Percentiles rank a stretch among this genome's conserved stretches.
Evolutionary conservation across 2,888 invertebrate species (phyloP).

Genomic region (Microctonus aethiopoides): DNA sequence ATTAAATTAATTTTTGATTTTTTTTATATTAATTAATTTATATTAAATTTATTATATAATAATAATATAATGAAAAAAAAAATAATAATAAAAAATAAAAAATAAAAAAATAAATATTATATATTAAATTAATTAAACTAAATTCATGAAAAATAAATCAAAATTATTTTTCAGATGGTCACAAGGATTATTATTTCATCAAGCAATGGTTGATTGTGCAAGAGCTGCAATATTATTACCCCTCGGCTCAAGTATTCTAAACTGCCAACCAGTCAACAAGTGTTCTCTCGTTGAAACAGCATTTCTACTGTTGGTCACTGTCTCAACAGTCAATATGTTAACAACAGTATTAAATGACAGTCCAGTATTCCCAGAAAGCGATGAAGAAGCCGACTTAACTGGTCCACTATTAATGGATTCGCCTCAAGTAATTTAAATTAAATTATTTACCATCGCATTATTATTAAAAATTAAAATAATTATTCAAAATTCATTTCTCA

Average conservation of each 20-base stretch:
- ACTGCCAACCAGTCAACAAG: slow-evolving; percentile 86
- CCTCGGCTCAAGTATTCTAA: slow-evolving; percentile 81
- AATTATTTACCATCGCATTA: background rate
- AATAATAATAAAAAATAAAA: too few relatives aligned
- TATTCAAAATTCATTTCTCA: too few relatives aligned
- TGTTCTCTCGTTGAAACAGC: slow-evolving; percentile 90
- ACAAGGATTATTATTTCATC: slow-evolving; percentile 85
- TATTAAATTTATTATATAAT: too few relatives aligned
- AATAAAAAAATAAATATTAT: too few relatives aligned
- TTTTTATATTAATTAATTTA: too few relatives aligned
- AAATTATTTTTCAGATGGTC: slow-evolving; percentile 76
- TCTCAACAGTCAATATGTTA: slow-evolving; percentile 91
- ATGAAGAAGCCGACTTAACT: slow-evolving; percentile 76
- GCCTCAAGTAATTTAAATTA: slow-evolving; percentile 72
- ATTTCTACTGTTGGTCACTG: slow-evolving; percentile 87
- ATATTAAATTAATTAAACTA: too few relatives aligned
- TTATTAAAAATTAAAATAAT: too few relatives aligned
- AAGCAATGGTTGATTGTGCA: slow-evolving; percentile 85
- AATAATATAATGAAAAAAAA: too few relatives aligned
- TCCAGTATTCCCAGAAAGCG: slow-evolving; percentile 85
- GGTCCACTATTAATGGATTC: slow-evolving; percentile 85
- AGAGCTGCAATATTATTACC: slow-evolving; percentile 84
- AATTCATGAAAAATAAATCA: too few relatives aligned
- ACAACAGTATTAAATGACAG: slow-evolving; percentile 88
- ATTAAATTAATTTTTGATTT: too few relatives aligned